Conservation (phyloP, 2,797 vertebrate genomes). For the Aldrovandia affinis region DNA sequence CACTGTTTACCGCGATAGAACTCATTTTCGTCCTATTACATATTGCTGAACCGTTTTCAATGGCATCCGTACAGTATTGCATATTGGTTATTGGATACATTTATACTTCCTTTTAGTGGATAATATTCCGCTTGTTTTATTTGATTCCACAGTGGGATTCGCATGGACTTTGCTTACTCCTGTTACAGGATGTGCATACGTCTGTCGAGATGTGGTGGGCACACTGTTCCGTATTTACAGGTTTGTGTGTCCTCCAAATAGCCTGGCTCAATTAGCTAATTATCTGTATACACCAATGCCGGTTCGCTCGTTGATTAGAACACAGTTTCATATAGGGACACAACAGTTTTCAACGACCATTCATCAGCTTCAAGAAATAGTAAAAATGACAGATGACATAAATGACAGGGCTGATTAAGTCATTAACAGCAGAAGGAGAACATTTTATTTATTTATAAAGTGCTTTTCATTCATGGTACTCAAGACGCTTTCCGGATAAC, state of each 20-base stretch:
- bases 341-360: no score
- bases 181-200: not conserved
- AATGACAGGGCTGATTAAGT: no score
- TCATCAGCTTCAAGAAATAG: no score
- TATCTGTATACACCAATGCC: no score
- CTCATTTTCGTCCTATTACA: not conserved
- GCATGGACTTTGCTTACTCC: not conserved
- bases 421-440: no score
- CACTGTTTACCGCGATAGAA: not conserved
- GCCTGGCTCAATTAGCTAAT: no score
- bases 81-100: not conserved
- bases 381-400: no score
- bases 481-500: not conserved
- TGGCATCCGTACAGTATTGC: not conserved
- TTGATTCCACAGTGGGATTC: not conserved
- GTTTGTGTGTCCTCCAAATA: no score
- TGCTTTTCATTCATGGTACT: not conserved
- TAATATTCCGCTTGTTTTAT: not conserved
- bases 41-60: conserved; percentile 1
- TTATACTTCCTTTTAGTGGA: not conserved
- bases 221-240: no score
- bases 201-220: no score
- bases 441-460: not conserved
- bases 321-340: no score
- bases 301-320: no score